Evolutionary conservation across 2,113 vertebrate genomes (phyloP).

Genomic region (Leptocoma aspasia): DNA sequence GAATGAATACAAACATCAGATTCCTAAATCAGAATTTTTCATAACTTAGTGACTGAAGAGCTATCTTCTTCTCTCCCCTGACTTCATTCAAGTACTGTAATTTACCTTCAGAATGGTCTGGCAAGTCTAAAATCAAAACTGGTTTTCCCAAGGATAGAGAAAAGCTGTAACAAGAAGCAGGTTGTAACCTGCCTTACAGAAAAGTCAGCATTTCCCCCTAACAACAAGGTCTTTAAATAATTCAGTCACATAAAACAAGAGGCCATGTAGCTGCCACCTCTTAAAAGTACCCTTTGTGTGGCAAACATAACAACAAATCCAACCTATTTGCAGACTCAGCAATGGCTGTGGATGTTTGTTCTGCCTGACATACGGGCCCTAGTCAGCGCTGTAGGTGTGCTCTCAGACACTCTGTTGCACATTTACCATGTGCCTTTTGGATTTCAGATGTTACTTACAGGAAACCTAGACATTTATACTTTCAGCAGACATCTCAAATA

Average conservation of each 20-base stretch:
- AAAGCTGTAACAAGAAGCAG: not conserved
- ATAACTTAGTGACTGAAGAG: not conserved
- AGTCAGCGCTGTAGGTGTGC: not conserved
- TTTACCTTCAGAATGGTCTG: not conserved
- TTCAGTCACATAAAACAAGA: not conserved
- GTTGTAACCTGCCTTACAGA: not conserved
- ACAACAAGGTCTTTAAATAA: not conserved
- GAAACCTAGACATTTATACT: not conserved
- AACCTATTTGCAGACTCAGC: not conserved
- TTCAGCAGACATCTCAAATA: not conserved
- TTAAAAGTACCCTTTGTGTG: not conserved
- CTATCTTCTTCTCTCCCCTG: not conserved
- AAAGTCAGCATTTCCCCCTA: not conserved
- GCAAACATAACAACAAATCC: not conserved
- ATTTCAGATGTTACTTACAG: not conserved
- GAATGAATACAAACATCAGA: not conserved
- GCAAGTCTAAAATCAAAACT: not conserved
- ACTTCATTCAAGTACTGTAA: not conserved
- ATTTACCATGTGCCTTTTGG: not conserved
- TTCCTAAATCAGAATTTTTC: not conserved
- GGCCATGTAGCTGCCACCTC: not conserved
- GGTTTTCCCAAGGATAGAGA: not conserved
- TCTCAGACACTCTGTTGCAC: not conserved
- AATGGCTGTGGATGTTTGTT: not conserved
- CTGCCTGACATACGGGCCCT: fast-evolving